These are phyloP conservation scores for Dryadula phaetusa DNA, from an alignment of 2,888 invertebrate genomes.

Conservation along the genomic window DNA sequence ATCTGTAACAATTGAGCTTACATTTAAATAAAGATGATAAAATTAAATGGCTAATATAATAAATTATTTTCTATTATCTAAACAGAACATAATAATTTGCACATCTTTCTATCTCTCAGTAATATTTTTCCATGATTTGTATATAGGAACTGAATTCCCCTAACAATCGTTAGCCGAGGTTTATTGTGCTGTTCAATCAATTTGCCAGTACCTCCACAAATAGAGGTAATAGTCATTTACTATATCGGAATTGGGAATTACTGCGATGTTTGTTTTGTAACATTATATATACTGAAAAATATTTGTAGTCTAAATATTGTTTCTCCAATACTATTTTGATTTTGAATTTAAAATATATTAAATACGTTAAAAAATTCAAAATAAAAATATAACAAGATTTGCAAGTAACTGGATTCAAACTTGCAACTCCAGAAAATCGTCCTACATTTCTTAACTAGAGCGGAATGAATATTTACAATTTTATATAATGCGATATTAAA, in stretches of 20 bases:
- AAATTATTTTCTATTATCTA: not conserved
- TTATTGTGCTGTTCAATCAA: constrained; percentile 39
- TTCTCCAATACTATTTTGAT: not conserved
- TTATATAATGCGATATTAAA: no score
- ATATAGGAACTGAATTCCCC: constrained; percentile 12
- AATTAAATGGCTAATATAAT: no score
- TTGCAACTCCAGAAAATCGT: no score
- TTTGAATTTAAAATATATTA: no score
- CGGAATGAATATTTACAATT: no score
- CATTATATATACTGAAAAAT: constrained; percentile 14
- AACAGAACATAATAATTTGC: not conserved
- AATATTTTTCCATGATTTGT: constrained; percentile 6
- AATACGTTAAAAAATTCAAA: no score
- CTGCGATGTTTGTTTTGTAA: constrained; percentile 33
- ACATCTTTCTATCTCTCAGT: not conserved
- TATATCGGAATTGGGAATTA: constrained; percentile 39
- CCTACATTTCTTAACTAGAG: no score
- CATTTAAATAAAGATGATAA: no score
- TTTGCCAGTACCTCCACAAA: constrained; percentile 32
- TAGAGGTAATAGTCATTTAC: constrained; percentile 37
- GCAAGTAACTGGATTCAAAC: no score
- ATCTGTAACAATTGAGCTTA: no score
- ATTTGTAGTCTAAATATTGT: not conserved
- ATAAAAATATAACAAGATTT: no score
- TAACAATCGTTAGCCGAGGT: constrained; percentile 30